Percentiles rank a stretch among this genome's conserved stretches.
phyloP scores from a whole-genome alignment of 2,888 invertebrate species.

The Eristalinus aeneus region DNA sequence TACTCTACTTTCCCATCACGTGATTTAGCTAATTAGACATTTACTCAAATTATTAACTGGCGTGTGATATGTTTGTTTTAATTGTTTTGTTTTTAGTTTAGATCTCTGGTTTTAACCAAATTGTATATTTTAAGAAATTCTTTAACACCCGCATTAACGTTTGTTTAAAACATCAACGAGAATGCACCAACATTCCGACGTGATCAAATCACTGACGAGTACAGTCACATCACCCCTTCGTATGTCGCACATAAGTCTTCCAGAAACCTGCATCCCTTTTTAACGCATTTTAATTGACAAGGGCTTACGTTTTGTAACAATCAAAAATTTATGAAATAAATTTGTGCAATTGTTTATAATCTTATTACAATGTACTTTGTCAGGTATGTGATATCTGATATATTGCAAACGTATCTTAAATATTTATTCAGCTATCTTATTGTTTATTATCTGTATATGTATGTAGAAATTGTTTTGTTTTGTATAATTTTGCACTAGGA shows the following conservation, averaged over 20 bases:
- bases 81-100: neutral
- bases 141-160: neutral
- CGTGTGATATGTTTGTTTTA: neutral
- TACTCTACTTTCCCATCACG: neutral
- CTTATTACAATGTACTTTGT: neutral
- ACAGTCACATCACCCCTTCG: constrained; percentile 11
- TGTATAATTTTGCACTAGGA: constrained; percentile 21
- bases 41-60: neutral
- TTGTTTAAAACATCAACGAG: neutral
- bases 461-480: neutral
- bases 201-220: neutral
- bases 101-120: neutral
- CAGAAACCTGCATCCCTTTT: neutral
- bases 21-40: neutral
- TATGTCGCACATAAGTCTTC: constrained; percentile 10
- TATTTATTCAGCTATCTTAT: constrained; percentile 39
- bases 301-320: constrained; percentile 7
- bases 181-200: neutral
- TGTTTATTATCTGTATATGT: constrained; percentile 36
- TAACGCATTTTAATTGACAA: neutral
- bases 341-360: constrained; percentile 33
- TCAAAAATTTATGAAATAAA: neutral
- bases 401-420: neutral
- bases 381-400: constrained; percentile 11
- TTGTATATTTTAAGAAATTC: neutral